Conservation (phyloP, 2,888 invertebrate species). For the Phanerotoma sp. region DNA sequence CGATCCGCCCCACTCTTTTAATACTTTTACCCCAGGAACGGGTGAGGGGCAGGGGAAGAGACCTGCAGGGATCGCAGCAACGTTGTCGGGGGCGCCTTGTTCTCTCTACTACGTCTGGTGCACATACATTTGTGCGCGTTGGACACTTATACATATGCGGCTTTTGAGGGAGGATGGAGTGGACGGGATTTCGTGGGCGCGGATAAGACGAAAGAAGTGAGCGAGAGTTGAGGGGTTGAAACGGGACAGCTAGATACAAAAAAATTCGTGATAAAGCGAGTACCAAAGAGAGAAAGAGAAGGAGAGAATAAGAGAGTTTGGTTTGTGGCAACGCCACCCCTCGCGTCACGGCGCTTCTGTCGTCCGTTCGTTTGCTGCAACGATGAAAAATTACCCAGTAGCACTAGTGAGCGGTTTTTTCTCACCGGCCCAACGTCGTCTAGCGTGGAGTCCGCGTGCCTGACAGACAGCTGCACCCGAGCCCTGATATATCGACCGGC, state of each 20-base stretch:
- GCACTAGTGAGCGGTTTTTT: slow-evolving; percentile 46
- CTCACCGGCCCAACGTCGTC: slow-evolving; percentile 44
- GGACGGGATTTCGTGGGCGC: slow-evolving; percentile 17
- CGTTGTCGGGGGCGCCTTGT: slow-evolving; percentile 28
- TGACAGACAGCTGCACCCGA: slow-evolving; percentile 57
- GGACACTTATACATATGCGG: slow-evolving; percentile 7
- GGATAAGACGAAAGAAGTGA: slow-evolving; percentile 11
- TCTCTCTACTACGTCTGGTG: slow-evolving; percentile 27
- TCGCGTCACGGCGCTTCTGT: slow-evolving; percentile 48
- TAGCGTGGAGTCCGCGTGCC: slow-evolving; percentile 53
- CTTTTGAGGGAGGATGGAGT: neutral
- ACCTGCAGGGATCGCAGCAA: slow-evolving; percentile 20
- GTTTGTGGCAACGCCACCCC: slow-evolving; percentile 40
- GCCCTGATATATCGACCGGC: slow-evolving; percentile 57
- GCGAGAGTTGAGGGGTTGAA: slow-evolving; percentile 28
- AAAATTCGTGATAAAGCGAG: slow-evolving; percentile 32
- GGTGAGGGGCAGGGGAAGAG: slow-evolving; percentile 19
- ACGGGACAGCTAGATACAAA: slow-evolving; percentile 21
- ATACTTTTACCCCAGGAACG: slow-evolving; percentile 49
- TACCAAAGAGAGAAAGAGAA: slow-evolving; percentile 16
- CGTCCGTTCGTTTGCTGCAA: slow-evolving; percentile 51
- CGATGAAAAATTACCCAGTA: slow-evolving; percentile 57
- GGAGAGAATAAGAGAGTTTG: slow-evolving; percentile 31
- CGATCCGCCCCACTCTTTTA: slow-evolving; percentile 58
- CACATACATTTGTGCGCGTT: slow-evolving; percentile 10